Evolutionary conservation across 30 jellyfish, hydroid and myxozoan species (phyloP), one percentile per base, ranked within the genome.

Genomic region (Aurelia aurita): DNA sequence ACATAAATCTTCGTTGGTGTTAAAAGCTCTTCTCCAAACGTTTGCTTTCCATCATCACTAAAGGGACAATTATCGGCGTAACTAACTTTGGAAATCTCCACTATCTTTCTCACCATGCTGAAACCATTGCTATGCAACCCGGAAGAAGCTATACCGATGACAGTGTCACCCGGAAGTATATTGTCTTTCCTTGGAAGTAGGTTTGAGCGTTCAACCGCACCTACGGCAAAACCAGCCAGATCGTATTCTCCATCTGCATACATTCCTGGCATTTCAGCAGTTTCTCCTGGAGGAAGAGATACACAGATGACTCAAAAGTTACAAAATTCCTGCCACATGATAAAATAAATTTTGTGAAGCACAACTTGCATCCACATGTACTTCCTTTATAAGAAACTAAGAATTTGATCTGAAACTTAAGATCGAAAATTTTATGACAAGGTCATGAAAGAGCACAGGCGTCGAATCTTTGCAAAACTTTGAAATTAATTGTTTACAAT

Each of bases 221-320:
- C 98, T 61, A 93, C 98, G 3, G 98, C 98, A 71, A 93, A 93
- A 8, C 98, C 98, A 59, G 98, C 98, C 11, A 93, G 61, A 58
- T 93, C 98, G 80, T 93, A 93, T 14, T 70, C 96, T 3, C 92
- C 96, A 55, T 59, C 68, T 20, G 77, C 57, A 80, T 93, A 93
- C 94, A 93, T 81, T 16, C 98, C 98, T 0, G 98, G 98, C 98
- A 93, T 93, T 69, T 93, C 98, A 5, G 98, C 98, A 10, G 98
- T 93, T 59, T 93, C 98, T 6, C 98, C 98, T 93, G 11, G 2
- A 76, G 11, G 2, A 51, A 15, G 35, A 27, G 64, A 47, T 1
- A 0, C 15, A 26, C 7, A 0, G 7, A 6, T 9, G 13, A 39
- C 14, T 39, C 51, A 15, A 39, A n/a, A n/a, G n/a, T n/a, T 34